Evolutionary conservation across 2,797 vertebrate species (phyloP).

Genomic region (Chelon auratus): DNA sequence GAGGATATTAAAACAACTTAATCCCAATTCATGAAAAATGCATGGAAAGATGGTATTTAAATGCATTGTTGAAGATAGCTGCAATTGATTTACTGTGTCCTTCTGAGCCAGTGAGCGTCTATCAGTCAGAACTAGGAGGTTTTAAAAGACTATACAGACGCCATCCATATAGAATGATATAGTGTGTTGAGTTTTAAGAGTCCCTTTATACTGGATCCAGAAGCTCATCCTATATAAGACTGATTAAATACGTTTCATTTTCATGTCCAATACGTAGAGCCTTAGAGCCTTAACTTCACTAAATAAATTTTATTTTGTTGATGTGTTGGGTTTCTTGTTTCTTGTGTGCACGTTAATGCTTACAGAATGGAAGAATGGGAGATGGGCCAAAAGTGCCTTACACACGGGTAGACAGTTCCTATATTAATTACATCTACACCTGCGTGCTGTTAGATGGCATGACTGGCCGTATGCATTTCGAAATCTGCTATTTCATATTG

Average conservation of each 20-base stretch:
- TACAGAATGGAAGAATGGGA: not conserved
- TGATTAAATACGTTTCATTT: too few species aligned
- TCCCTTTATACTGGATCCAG: not conserved
- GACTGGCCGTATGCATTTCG: slow-evolving; percentile 2
- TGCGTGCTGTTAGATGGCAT: not conserved
- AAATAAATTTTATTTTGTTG: not conserved
- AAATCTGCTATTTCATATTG: too few species aligned
- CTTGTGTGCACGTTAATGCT: slow-evolving; percentile 16
- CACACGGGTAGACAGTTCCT: slow-evolving; percentile 1
- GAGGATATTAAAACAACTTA: not conserved
- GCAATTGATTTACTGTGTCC: not conserved
- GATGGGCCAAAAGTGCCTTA: not conserved
- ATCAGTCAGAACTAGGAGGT: not conserved
- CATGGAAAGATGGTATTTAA: too few species aligned
- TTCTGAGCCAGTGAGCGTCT: not conserved
- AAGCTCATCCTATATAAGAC: not conserved
- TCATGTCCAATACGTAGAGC: too few species aligned
- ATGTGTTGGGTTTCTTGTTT: not conserved
- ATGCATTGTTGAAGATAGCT: not conserved
- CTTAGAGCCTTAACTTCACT: too few species aligned
- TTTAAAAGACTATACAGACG: not conserved
- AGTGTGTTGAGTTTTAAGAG: not conserved
- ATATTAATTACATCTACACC: not conserved
- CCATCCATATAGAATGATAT: not conserved
- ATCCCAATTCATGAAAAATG: too few species aligned